Evolutionary conservation across 1,140 invertebrate species (phyloP).

Genomic region (Maconellicoccus hirsutus): DNA sequence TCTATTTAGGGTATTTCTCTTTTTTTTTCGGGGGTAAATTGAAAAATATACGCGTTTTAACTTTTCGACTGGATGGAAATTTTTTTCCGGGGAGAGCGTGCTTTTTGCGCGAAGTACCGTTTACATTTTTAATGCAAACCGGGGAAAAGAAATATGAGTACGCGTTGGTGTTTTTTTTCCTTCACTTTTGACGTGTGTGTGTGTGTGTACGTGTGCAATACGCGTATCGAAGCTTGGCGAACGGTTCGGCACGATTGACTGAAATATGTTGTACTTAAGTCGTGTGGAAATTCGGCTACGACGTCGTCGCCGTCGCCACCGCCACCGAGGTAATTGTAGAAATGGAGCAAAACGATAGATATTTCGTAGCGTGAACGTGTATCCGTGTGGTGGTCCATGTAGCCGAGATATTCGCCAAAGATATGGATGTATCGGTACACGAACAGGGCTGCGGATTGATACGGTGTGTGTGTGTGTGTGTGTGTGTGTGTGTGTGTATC

Average conservation of each 20-base stretch:
- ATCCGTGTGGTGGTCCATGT: too few species aligned
- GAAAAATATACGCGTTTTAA: background rate
- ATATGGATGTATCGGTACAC: too few species aligned
- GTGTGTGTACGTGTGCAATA: background rate
- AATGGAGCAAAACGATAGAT: constrained; percentile 3
- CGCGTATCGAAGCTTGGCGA: background rate
- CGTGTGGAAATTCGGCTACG: background rate
- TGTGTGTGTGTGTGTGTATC: too few species aligned
- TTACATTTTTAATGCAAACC: background rate
- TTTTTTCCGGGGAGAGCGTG: background rate
- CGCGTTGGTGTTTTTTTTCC: background rate
- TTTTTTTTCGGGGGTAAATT: background rate
- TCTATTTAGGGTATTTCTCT: background rate
- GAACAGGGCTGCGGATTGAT: too few species aligned
- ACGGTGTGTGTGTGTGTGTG: too few species aligned
- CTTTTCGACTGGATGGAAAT: background rate
- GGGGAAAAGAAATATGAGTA: background rate
- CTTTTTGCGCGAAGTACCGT: background rate
- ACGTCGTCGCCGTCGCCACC: background rate
- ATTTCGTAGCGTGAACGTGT: too few species aligned
- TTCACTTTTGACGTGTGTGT: too few species aligned
- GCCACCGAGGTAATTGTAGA: background rate
- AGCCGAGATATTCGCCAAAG: too few species aligned
- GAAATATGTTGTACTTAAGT: constrained; percentile 9
- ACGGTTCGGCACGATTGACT: constrained; percentile 1